Evolutionary conservation across 2,888 invertebrate genomes (phyloP).

Genomic region (Nemapogon koenigi): DNA sequence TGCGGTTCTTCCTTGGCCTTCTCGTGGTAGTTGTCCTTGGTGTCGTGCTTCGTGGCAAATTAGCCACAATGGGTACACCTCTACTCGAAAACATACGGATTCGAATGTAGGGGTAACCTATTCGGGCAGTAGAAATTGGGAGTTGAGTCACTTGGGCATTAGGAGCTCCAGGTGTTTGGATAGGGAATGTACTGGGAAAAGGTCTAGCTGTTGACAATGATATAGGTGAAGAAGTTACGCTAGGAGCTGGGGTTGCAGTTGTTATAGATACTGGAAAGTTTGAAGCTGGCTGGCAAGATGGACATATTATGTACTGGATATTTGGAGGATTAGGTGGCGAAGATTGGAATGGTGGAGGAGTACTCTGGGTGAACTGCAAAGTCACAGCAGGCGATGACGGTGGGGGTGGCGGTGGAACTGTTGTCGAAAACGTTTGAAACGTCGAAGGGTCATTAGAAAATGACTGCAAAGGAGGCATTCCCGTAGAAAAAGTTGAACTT

Average conservation of each 20-base stretch:
- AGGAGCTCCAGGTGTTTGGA: not conserved
- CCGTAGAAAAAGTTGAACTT: slow-evolving; percentile 1
- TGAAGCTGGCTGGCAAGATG: slow-evolving; percentile 8
- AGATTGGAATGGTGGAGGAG: not conserved
- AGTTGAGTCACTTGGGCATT: not conserved
- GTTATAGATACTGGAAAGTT: slow-evolving; percentile 8
- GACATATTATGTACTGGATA: slow-evolving; percentile 4
- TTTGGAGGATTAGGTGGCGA: not conserved
- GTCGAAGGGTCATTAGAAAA: not conserved
- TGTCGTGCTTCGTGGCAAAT: slow-evolving; percentile 24
- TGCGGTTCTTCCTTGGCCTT: slow-evolving; percentile 22
- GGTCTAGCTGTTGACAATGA: not conserved
- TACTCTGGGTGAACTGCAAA: too few species aligned
- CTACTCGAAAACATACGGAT: slow-evolving; percentile 40
- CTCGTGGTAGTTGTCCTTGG: slow-evolving; percentile 24
- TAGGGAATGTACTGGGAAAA: not conserved
- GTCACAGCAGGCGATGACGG: not conserved
- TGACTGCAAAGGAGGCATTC: not conserved
- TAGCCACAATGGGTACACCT: slow-evolving; percentile 23
- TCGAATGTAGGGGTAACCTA: slow-evolving; percentile 22
- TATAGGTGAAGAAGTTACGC: slow-evolving; percentile 9
- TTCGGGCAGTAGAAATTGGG: not conserved
- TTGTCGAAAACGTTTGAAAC: slow-evolving; percentile 4
- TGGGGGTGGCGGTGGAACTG: not conserved
- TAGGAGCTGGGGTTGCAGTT: slow-evolving; percentile 11